Evolutionary conservation across 2,888 invertebrate species (phyloP).

Genomic region (Eupithecia subfuscata): DNA sequence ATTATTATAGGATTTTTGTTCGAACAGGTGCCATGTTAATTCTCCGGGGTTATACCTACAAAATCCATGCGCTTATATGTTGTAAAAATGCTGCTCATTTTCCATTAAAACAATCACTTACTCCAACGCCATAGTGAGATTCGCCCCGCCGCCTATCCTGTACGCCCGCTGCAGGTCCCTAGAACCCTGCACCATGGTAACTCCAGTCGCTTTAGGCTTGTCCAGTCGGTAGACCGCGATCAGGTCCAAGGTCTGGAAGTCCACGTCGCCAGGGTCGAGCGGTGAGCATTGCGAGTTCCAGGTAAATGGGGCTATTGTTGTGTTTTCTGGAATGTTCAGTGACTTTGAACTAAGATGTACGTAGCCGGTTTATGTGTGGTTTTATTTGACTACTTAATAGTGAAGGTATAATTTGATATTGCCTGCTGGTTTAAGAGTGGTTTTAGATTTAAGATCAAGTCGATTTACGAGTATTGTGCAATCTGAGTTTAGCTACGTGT

Average conservation of each 20-base stretch:
- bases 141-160: constrained; percentile 88
- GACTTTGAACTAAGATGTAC: not conserved
- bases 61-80: too few relatives aligned
- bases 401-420: not conserved
- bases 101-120: constrained; percentile 60
- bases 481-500: not conserved
- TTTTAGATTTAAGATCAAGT: not conserved
- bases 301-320: constrained; percentile 54
- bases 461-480: not conserved
- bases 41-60: too few relatives aligned
- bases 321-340: constrained; percentile 54
- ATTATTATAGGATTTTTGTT: too few relatives aligned
- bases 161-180: constrained; percentile 92
- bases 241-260: constrained; percentile 92
- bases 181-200: constrained; percentile 89
- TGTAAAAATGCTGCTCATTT: too few relatives aligned
- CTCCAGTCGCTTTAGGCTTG: constrained; percentile 85
- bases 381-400: too few relatives aligned
- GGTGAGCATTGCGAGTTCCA: constrained; percentile 62
- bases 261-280: constrained; percentile 87
- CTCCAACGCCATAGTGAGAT: constrained; percentile 89
- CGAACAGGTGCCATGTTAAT: too few relatives aligned
- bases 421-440: not conserved
- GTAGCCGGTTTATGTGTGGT: not conserved
- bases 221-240: constrained; percentile 91